These are phyloP conservation scores for Coenobita brevimanus DNA, from an alignment of 1,140 invertebrate species.

Conservation along the genomic window DNA sequence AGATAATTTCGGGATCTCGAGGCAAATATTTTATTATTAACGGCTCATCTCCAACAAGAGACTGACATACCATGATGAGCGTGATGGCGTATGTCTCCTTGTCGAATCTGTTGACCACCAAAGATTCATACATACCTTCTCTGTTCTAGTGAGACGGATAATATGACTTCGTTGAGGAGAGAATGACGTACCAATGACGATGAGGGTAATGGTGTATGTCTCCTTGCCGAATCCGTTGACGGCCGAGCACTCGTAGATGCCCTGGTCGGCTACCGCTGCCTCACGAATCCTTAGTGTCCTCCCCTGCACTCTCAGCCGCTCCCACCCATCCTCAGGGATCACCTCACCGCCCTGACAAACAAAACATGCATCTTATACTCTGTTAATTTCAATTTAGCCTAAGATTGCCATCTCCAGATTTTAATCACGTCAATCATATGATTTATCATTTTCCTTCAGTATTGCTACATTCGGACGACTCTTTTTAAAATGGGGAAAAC, in stretches of 20 bases:
- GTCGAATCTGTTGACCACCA: constrained; percentile 39
- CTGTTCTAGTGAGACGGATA: too few species aligned
- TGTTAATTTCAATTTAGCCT: not conserved
- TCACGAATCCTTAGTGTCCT: constrained; percentile 29
- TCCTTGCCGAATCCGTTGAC: constrained; percentile 53
- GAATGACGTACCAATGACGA: constrained; percentile 8
- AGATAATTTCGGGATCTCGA: too few species aligned
- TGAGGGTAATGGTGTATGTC: constrained; percentile 34
- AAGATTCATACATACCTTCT: constrained; percentile 27
- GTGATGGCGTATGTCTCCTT: constrained; percentile 42
- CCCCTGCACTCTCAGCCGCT: constrained; percentile 13
- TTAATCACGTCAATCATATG: not conserved
- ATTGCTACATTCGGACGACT: too few species aligned
- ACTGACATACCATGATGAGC: constrained; percentile 14
- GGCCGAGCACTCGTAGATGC: constrained; percentile 26
- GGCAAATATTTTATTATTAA: too few species aligned
- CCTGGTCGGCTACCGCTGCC: constrained; percentile 11
- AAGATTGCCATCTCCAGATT: not conserved
- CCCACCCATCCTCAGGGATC: constrained; percentile 49
- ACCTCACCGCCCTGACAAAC: constrained; percentile 35
- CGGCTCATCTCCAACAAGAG: too few species aligned
- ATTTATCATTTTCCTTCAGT: too few species aligned
- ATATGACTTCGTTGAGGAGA: not conserved
- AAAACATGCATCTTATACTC: not conserved
- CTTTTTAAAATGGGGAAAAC: too few species aligned